phyloP scores from a whole-genome alignment of 2,113 vertebrate species.

The Leucosticte australis region DNA sequence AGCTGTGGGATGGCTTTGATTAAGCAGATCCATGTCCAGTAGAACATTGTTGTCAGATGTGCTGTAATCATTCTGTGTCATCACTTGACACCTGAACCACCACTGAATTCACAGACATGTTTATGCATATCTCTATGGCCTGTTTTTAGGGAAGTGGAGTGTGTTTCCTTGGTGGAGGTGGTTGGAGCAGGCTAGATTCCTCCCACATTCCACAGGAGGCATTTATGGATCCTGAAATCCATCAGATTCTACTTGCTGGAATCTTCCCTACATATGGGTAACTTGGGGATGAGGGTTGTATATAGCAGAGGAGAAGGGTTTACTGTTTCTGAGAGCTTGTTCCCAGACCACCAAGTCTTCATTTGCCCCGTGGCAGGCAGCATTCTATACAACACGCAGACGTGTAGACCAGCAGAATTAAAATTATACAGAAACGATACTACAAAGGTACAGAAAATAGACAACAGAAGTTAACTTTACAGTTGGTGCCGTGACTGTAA shows the following conservation, averaged over 20 bases:
- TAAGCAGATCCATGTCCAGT: neutral
- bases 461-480: neutral
- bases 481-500: neutral
- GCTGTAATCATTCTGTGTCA: neutral
- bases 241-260: neutral
- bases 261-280: neutral
- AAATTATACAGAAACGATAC: neutral
- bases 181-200: neutral
- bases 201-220: neutral
- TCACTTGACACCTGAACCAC: neutral
- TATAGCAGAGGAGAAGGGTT: neutral
- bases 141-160: neutral
- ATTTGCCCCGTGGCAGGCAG: neutral
- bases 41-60: neutral
- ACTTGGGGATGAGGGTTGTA: neutral
- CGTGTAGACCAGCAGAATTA: neutral
- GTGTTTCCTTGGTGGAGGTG: accelerated
- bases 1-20: neutral
- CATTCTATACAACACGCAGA: neutral
- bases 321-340: neutral
- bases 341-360: neutral
- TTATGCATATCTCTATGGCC: neutral
- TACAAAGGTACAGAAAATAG: neutral
- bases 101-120: neutral
- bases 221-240: neutral